Conservation (phyloP, 2,797 vertebrate genomes). For the Artibeus jamaicensis region DNA sequence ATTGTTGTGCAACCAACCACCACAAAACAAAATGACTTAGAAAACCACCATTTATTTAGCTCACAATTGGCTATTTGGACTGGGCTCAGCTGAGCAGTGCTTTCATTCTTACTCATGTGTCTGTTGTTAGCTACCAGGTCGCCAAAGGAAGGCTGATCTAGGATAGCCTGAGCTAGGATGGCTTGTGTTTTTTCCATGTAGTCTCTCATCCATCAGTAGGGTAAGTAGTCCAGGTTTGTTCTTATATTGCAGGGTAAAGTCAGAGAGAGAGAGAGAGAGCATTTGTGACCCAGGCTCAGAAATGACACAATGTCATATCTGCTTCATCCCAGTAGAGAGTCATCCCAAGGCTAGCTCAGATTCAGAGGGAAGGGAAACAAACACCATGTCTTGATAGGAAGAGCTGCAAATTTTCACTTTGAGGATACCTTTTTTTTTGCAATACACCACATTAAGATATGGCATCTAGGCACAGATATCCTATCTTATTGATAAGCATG, state of each 20-base stretch:
- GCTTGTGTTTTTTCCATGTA: not conserved
- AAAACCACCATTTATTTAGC: conserved; percentile 28
- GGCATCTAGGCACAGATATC: not conserved
- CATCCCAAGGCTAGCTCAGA: not conserved
- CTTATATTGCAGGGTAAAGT: not conserved
- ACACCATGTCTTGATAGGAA: not conserved
- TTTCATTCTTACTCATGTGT: not conserved
- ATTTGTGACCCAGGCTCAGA: not conserved
- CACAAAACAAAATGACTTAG: conserved; percentile 27
- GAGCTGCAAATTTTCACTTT: not conserved
- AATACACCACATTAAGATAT: not conserved
- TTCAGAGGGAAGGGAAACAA: not conserved
- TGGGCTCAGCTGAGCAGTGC: not conserved
- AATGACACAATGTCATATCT: not conserved
- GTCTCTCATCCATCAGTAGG: not conserved
- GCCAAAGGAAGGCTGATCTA: not conserved
- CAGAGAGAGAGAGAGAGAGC: not conserved
- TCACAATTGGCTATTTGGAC: not conserved
- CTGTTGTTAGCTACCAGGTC: not conserved
- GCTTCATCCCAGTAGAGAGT: not conserved
- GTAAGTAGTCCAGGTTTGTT: not conserved
- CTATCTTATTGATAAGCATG: not conserved
- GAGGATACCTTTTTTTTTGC: not conserved
- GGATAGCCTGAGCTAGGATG: not conserved
- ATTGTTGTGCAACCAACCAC: conserved; percentile 44